Evolutionary conservation across 2,113 vertebrate species (phyloP), one percentile per base, ranked within the genome.

Genomic region (Ibidorhyncha struthersii): DNA sequence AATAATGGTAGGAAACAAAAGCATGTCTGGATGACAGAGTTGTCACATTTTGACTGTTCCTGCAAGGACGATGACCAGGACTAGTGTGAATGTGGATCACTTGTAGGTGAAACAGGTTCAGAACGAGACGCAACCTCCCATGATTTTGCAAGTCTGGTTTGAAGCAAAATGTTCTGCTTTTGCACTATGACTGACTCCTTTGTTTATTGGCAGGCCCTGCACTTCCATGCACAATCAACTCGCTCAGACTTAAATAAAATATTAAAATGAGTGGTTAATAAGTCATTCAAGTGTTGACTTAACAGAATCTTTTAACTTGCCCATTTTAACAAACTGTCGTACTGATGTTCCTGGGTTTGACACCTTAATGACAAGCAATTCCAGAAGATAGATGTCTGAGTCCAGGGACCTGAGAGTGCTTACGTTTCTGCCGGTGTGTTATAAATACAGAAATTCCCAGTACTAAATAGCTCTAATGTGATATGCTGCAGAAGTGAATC

Each of bases 241-340:
- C 62, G 20, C 47, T 93, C 13, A 55, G 43, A 82, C 58, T 91
- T 25, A 78, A 93, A 96, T 78, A 36, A 94, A 89, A 73, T 63
- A 92, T 86, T 94, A 84, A 91, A 95, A 96, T 72, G 65, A 69
- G 69, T 71, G 50, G 18, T 32, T 93, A 84, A 65, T 86, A 73
- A 93, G 87, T 63, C 55, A 95, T 95, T 95, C 78, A 73, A 80
- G 72, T 87, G 72, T 81, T 90, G 90, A 77, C 79, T 89, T 82
- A 76, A 40, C 78, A 83, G 82, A 86, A 87, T 93, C 47, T 93
- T 90, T 89, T 43, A 89, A 71, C 38, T 71, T 79, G 49, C 45
- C 69, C 23, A 1, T 59, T 97, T 95, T 91, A 90, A 87, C 69
- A 71, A 78, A 70, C 66, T 94, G 77, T 85, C 86, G 77, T 49